A percentile compares a stretch with the other conserved stretches of the same genome.
These are phyloP conservation scores for Poecilia gillii DNA, from an alignment of 2,797 vertebrate genomes.

Conservation along the genomic window DNA sequence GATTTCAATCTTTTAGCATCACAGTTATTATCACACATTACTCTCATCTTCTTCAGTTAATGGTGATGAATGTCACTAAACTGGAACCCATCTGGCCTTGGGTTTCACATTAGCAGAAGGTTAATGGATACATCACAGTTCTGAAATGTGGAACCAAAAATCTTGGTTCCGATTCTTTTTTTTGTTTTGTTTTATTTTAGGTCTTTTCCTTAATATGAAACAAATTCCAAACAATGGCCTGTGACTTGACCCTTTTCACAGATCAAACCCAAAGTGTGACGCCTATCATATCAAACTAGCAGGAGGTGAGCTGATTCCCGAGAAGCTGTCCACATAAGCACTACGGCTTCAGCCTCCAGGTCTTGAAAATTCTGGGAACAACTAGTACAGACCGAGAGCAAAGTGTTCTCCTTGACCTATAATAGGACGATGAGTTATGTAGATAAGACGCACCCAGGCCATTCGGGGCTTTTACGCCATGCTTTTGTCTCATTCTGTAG, in stretches of 20 bases:
- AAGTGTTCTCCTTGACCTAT: not conserved
- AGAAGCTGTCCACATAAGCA: not conserved
- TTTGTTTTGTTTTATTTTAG: slow-evolving; percentile 18
- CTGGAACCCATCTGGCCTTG: slow-evolving; percentile 3
- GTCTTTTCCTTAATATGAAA: slow-evolving; percentile 5
- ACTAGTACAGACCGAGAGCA: not conserved
- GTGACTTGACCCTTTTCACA: not conserved
- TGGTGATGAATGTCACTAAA: slow-evolving; percentile 12
- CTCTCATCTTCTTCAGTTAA: not conserved
- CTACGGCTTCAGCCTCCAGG: not conserved
- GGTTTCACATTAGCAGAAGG: slow-evolving; percentile 34
- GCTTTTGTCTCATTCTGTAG: not conserved
- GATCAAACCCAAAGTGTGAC: not conserved
- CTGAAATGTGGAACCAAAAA: not conserved
- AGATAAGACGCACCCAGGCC: not conserved
- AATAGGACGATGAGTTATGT: not conserved
- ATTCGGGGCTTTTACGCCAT: not conserved
- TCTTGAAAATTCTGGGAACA: not conserved
- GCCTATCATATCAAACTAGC: not conserved
- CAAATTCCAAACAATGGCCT: not conserved
- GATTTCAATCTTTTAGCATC: not conserved
- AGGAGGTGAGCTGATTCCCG: not conserved
- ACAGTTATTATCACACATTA: not conserved
- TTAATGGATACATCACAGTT: not conserved
- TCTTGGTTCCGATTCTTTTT: not conserved